Evolutionary conservation across 2,888 invertebrate species (phyloP), one percentile per base, ranked within the genome.

Genomic region (Nebria brevicollis): DNA sequence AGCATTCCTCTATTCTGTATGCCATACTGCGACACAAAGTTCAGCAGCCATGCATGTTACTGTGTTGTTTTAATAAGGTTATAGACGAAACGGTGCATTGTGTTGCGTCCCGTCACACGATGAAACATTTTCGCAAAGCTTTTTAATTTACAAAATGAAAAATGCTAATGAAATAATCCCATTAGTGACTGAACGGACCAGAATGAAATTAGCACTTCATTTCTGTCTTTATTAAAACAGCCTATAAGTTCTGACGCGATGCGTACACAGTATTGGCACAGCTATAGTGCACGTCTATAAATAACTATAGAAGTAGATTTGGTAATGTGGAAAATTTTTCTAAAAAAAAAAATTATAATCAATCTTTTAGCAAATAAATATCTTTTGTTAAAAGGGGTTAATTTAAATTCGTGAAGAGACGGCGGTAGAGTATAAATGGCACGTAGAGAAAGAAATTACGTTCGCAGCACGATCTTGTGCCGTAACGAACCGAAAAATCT

Each of bases 401-500:
- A 54, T 54, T 54, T 54, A 54, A 54, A 54, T 54, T 54, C 54
- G 13, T 3, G 54, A 13, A 54, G 54, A 11, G 54, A 13, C 54
- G 13, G 54, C 8, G 54, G 54, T 8, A 54, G 2, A 11, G 54
- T 54, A 54, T 54, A 54, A 54, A 54, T 54, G 54, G 54, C 54
- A 54, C 54, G 54, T 54, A 54, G 54, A 54, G 54, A 54, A 54
- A 54, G 54, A 54, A 54, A 54, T 54, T 54, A 11, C 11, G 54
- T 54, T 54, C 54, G 54, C 54, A 54, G 54, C 54, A 54, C 54
- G 54, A n/a, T 70, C 66, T 66, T 70, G 11, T 25, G 70, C 70
- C 79, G 79, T 79, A 79, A 79, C 79, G 75, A 79, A 79, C 74
- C 79, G 74, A 79, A 79, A 79, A 79, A 79, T 79, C 75, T 75